phyloP scores from a whole-genome alignment of 2,888 invertebrate genomes.

The Lycocerus yunnanus region DNA sequence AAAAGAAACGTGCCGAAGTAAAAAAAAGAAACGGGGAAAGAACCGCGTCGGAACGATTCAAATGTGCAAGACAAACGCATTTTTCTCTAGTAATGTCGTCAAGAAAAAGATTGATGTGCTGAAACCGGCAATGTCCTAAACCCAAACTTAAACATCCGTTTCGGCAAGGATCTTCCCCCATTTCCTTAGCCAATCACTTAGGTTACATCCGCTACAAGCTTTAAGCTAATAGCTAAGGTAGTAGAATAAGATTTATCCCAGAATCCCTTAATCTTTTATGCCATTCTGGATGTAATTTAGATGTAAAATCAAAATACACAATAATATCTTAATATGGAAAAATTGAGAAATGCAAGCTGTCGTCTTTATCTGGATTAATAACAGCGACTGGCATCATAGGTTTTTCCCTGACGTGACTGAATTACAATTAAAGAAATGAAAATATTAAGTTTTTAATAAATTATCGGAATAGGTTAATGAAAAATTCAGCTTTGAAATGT shows the following conservation, averaged over 20 bases:
- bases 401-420: background rate
- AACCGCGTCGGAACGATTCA: background rate
- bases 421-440: background rate
- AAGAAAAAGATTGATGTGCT: conserved; percentile 24
- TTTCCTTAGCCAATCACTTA: conserved; percentile 21
- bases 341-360: background rate
- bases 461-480: background rate
- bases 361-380: background rate
- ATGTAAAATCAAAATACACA: background rate
- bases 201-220: conserved; percentile 14
- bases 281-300: background rate
- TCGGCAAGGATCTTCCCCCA: conserved; percentile 11
- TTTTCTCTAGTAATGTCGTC: conserved; percentile 16
- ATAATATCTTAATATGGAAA: background rate
- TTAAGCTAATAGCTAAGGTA: background rate
- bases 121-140: conserved; percentile 11
- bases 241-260: background rate
- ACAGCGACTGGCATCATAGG: background rate
- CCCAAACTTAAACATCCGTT: conserved; percentile 27
- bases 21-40: background rate
- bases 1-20: background rate
- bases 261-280: conserved; percentile 1
- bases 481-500: conserved; percentile 30
- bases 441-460: background rate
- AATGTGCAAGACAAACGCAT: conserved; percentile 16